Percentiles rank a stretch among this genome's conserved stretches.
phyloP scores from a whole-genome alignment of 2,797 vertebrate genomes.

The Thaleichthys pacificus region DNA sequence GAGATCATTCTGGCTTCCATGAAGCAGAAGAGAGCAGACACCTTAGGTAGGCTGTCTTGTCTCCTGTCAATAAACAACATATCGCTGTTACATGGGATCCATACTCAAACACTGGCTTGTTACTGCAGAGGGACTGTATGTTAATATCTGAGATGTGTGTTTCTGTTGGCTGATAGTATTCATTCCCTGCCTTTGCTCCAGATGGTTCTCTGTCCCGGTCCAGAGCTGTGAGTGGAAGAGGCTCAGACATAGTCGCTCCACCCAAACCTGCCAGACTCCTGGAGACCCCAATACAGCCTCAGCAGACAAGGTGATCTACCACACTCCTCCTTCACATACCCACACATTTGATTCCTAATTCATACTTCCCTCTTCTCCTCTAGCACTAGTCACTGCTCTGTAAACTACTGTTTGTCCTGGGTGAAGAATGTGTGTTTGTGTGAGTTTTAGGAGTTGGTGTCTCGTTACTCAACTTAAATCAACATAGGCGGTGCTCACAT shows the following conservation, averaged over 20 bases:
- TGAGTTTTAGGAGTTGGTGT: conserved; percentile 18
- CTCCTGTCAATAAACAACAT: neutral
- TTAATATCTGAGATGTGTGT: neutral
- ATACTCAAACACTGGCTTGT: too few species aligned
- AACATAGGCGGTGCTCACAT: conserved; percentile 69
- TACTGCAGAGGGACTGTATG: neutral
- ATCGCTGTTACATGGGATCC: neutral
- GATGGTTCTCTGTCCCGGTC: conserved; percentile 51
- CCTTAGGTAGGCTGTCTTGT: conserved; percentile 69
- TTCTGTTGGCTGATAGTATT: neutral
- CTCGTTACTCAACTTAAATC: conserved; percentile 71
- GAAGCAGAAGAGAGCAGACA: conserved; percentile 75
- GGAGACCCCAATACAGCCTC: conserved; percentile 33
- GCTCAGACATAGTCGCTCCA: conserved; percentile 40
- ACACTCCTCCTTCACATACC: neutral
- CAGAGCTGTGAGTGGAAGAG: conserved; percentile 31
- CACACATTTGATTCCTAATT: neutral
- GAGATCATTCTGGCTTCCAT: conserved; percentile 95
- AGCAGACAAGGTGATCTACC: conserved; percentile 47
- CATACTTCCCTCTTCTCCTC: neutral
- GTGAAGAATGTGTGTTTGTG: conserved; percentile 9
- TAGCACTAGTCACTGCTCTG: too few species aligned
- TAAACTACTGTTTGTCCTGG: neutral
- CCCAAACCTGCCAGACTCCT: conserved; percentile 61
- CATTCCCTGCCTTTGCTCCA: conserved; percentile 27